phyloP scores from a whole-genome alignment of 2,113 vertebrate genomes.

The Potamarius usumacintae region DNA sequence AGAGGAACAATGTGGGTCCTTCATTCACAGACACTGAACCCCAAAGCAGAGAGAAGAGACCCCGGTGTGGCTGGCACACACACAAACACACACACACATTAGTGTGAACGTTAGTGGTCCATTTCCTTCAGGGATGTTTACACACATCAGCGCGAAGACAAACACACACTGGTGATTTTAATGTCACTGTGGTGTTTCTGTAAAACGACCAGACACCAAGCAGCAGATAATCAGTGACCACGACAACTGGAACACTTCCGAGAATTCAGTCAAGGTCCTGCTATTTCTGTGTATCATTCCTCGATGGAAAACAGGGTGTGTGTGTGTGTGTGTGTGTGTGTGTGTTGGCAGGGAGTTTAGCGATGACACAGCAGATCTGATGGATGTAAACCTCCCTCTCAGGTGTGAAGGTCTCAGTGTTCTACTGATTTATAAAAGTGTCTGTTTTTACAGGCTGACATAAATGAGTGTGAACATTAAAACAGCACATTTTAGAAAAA shows the following conservation, averaged over 20 bases:
- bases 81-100: not conserved
- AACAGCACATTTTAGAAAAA: not conserved
- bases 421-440: not conserved
- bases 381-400: not conserved
- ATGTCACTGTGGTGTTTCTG: not conserved
- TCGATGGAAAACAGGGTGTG: not conserved
- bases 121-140: not conserved
- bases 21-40: not conserved
- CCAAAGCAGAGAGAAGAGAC: not conserved
- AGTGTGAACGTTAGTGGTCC: not conserved
- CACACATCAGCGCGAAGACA: not conserved
- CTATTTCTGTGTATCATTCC: not conserved
- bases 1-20: not conserved
- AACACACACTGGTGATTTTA: not conserved
- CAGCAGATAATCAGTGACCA: not conserved
- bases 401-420: not conserved
- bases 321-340: not conserved
- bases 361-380: constrained; percentile 9
- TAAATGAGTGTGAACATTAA: not conserved
- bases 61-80: not conserved
- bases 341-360: not conserved
- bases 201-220: not conserved
- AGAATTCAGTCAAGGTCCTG: constrained; percentile 6
- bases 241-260: not conserved
- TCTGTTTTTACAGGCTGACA: not conserved